Percentiles rank a stretch among this genome's conserved stretches.
Evolutionary conservation across 2,113 vertebrate genomes (phyloP).

Genomic region (Rhinolophus sinicus): DNA sequence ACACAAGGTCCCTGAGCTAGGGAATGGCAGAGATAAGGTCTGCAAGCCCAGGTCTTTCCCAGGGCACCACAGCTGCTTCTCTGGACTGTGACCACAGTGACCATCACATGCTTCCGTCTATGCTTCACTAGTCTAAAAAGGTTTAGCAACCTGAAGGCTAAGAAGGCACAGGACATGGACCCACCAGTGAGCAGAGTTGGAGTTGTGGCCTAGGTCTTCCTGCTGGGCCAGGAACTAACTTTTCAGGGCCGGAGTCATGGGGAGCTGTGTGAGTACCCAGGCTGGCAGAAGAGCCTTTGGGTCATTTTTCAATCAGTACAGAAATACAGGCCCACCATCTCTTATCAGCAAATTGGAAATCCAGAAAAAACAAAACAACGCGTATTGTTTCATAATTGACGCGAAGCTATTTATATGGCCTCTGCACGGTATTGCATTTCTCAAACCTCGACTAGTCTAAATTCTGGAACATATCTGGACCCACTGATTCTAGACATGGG

Average conservation of each 20-base stretch:
- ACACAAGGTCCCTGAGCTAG: background rate
- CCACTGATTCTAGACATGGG: background rate
- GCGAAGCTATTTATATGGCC: background rate
- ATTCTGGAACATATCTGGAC: background rate
- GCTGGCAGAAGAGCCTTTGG: background rate
- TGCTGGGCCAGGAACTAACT: background rate
- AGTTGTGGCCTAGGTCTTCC: background rate
- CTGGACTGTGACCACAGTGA: background rate
- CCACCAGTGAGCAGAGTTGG: no score
- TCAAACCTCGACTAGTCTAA: background rate
- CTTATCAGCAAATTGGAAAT: background rate
- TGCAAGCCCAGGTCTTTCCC: background rate
- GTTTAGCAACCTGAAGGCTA: background rate
- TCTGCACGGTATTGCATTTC: background rate
- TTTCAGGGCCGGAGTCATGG: background rate
- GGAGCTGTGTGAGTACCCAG: background rate
- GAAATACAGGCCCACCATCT: background rate
- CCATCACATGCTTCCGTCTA: rapidly evolving
- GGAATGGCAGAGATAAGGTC: background rate
- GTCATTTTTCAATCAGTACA: background rate
- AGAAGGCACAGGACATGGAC: rapidly evolving
- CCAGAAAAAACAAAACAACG: background rate
- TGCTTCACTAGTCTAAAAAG: background rate
- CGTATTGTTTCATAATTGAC: background rate
- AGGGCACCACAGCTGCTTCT: background rate